Evolutionary conservation across 2,113 vertebrate species (phyloP), one percentile per base, ranked within the genome.

Genomic region (Saguinus midas): DNA sequence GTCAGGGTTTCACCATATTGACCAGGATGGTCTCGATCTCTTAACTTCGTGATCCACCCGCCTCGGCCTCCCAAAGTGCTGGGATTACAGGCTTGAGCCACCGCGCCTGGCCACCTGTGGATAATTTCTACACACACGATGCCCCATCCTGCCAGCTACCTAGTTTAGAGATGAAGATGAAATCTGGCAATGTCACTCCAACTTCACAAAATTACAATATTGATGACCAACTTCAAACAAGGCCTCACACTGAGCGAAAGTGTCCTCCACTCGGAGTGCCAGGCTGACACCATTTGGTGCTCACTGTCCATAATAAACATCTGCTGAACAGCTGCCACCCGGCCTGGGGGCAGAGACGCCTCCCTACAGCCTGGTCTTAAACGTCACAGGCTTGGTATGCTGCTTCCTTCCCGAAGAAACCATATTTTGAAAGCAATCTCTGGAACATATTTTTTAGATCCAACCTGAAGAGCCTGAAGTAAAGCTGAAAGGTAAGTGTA

Each of bases 251-350:
- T 1, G 12, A 21, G 17, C 5, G 43, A 25, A 5, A 66, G 78
- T 2, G 0, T 23, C 43, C 0, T 6, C 21, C 25, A 0, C 0
- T 20, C 27, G 0, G 52, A 23, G 25, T 1, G 17, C 25, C 11
- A 3, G 14, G 37, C 57, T 10, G 18, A 21, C 32, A 10, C 61
- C 1, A 1, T 3, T 6, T 4, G 0, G 14, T 12, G 37, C 7
- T 7, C 29, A 0, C 48, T 0, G 20, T 1, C 3, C 83, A 14
- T 1, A 3, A 0, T 2, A 9, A 13, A 66, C 73, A 20, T 0
- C 3, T 64, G 61, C 61, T 64, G 12, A 37, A 12, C 50, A 2
- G 57, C 21, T 0, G 4, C 40, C 0, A 3, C 32, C 7, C 13
- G 0, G 45, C 91, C 12, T 0, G 1, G 12, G 76, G 43, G 5